These are phyloP conservation scores for Masnerella sp. DNA, from an alignment of 2,888 invertebrate species.

Conservation along the genomic window DNA sequence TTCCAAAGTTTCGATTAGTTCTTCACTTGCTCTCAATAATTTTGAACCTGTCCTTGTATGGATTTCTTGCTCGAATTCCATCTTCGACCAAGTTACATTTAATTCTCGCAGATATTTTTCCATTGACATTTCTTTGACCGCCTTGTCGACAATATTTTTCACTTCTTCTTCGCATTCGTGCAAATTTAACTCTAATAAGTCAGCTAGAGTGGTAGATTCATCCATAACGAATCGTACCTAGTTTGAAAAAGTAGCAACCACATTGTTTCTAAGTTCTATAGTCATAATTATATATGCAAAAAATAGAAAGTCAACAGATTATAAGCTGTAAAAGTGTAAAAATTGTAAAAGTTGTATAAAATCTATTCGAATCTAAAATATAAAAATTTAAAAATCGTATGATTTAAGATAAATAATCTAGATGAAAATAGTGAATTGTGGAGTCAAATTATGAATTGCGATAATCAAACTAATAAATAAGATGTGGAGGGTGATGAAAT, in stretches of 20 bases:
- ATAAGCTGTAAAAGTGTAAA: too few relatives aligned
- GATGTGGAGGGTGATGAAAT: too few relatives aligned
- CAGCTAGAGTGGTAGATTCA: conserved; percentile 92
- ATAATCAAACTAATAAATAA: too few relatives aligned
- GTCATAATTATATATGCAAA: too few relatives aligned
- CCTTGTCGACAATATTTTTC: conserved; percentile 97
- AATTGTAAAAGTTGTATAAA: too few relatives aligned
- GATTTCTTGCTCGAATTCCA: conserved; percentile 95
- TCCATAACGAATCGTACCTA: conserved; percentile 97
- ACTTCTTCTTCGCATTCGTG: conserved; percentile 99
- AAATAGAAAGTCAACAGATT: too few relatives aligned
- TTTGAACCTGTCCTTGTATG: conserved; percentile 93
- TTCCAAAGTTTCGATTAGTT: conserved; percentile 96
- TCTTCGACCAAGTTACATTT: conserved; percentile 93
- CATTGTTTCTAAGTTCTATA: background rate
- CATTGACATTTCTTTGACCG: conserved; percentile 99
- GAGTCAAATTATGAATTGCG: too few relatives aligned
- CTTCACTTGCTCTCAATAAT: conserved; percentile 93
- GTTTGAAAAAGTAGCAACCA: conserved; percentile 37
- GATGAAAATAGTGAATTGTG: too few relatives aligned
- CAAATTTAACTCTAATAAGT: conserved; percentile 92
- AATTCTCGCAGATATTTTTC: conserved; percentile 95
- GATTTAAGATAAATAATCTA: too few relatives aligned
- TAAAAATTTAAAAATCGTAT: too few relatives aligned
- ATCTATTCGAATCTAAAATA: too few relatives aligned